phyloP scores from a whole-genome alignment of 2,113 vertebrate genomes.

The Crotalus horridus region DNA sequence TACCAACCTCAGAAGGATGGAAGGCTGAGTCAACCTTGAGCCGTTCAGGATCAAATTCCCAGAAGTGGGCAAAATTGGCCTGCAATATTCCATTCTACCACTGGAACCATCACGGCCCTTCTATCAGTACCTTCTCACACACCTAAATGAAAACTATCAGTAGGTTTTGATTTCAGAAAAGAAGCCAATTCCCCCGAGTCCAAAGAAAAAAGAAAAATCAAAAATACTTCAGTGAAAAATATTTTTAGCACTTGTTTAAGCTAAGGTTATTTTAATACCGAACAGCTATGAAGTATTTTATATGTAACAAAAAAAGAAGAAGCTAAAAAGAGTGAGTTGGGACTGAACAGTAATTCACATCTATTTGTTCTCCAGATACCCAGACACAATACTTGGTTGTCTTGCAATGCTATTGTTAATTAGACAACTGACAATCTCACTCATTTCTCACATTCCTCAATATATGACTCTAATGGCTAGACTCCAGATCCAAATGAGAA shows the following conservation, averaged over 20 bases:
- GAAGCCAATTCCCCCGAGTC: background rate
- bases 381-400: background rate
- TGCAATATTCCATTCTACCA: too few relatives aligned
- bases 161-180: background rate
- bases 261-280: background rate
- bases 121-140: conserved; percentile 2
- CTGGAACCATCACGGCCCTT: background rate
- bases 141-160: background rate
- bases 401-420: background rate
- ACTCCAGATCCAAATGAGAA: background rate
- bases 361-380: conserved; percentile 33
- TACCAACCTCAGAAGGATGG: too few relatives aligned
- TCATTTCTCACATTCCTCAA: background rate
- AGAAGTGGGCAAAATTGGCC: too few relatives aligned
- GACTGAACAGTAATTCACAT: background rate
- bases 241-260: background rate
- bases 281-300: background rate
- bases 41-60: too few relatives aligned
- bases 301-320: background rate
- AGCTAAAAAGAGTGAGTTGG: conserved; percentile 17
- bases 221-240: background rate
- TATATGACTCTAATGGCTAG: background rate
- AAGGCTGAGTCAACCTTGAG: too few relatives aligned
- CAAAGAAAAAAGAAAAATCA: background rate
- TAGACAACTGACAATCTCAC: background rate